Evolutionary conservation across 1,140 invertebrate species (phyloP), one percentile per base, ranked within the genome.

Genomic region (Lerema accius): DNA sequence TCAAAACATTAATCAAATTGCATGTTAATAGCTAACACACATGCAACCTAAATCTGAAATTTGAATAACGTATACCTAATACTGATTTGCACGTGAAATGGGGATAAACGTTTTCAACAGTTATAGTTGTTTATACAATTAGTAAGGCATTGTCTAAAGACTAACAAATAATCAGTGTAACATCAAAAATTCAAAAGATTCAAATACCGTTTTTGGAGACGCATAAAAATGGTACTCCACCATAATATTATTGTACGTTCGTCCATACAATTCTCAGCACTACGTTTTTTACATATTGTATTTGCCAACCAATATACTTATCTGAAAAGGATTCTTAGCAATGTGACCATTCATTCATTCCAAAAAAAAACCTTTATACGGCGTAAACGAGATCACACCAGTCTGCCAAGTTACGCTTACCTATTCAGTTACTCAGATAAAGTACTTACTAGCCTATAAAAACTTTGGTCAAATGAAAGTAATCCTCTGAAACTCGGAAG

Each of bases 401-500:
- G 43, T 56, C 69, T 55, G 42, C 64, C 62, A 5, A 16, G 65
- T 55, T 46, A 50, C 63, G 60, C 40, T 50, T 46, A 72, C 62
- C 60, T 49, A 51, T 56, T 42, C 51, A 19, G 19, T 48, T 48
- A 43, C 50, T 75, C 65, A 76, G 19, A 23, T 23, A 78, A 76
- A 82, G 76, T 76, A 72, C 66, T 53, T 48, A 45, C 42, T 15
- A 74, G 66, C n/a, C n/a, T n/a, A 78, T 77, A 78, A 72, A 68
- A 40, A 37, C 32, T 49, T 53, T 19, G 46, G 60, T 69, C 43
- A 76, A 79, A 79, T 73, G 71, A 78, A 76, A 78, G 76, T 69
- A 75, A 76, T 81, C 65, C 79, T 76, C 69, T 39, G 61, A 76
- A 72, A 69, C 73, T 80, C 72, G 73, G 73, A 68, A n/a, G 45